These are phyloP conservation scores for Phorcus lineatus DNA, from an alignment of 2,888 invertebrate genomes.

Conservation along the genomic window DNA sequence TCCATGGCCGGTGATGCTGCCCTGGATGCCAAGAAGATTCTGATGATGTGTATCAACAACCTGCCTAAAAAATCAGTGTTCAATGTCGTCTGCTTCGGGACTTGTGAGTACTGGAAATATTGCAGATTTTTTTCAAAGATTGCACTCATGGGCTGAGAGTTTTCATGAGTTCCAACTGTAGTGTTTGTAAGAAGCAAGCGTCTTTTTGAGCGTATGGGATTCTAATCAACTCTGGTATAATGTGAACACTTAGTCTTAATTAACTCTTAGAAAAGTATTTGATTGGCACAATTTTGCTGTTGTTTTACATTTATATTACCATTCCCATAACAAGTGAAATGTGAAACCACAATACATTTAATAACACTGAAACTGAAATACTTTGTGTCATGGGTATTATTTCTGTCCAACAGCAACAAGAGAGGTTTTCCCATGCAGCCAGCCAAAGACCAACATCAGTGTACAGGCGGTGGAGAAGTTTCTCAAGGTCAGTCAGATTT, in stretches of 20 bases:
- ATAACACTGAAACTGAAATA: background rate
- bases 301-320: too few species aligned
- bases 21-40: constrained; percentile 70
- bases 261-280: too few species aligned
- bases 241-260: too few species aligned
- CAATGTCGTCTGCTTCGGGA: constrained; percentile 76
- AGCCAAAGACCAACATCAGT: constrained; percentile 46
- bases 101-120: constrained; percentile 51
- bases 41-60: constrained; percentile 69
- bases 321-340: too few species aligned
- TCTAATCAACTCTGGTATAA: too few species aligned
- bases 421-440: constrained; percentile 67
- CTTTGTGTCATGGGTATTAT: background rate
- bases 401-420: constrained; percentile 54
- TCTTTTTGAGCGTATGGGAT: too few species aligned
- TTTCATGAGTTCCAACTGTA: too few species aligned
- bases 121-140: too few species aligned
- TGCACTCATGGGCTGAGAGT: too few species aligned
- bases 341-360: too few species aligned
- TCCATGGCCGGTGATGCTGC: constrained; percentile 74
- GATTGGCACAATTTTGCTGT: too few species aligned
- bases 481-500: constrained; percentile 49
- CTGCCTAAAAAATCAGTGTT: constrained; percentile 72
- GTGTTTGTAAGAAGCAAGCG: too few species aligned
- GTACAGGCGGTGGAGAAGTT: constrained; percentile 56